Base-by-base conservation (phyloP, 2,888 invertebrate species). In the Hipparchia sbordonii region DNA sequence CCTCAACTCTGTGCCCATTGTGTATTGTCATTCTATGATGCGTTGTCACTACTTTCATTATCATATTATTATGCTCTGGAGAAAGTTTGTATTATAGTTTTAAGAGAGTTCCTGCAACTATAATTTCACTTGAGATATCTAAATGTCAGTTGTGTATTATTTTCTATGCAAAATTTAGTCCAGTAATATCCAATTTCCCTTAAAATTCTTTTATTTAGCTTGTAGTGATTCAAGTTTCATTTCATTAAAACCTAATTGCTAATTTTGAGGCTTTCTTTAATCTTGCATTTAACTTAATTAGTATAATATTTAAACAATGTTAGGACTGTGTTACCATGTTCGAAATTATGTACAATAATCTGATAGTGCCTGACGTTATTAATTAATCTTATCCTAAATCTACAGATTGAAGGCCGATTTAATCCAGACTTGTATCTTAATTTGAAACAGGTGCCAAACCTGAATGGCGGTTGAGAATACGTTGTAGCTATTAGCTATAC, bases 1-100 rank as follows among this genome's bases (percentile, higher is more conserved):
- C 82, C 82, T 82, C 81, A 83, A 77, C 79, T 76, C 71, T 74
- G 76, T 73, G 72, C 73, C 87, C 81, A 91, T 91, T 91, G 90
- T 92, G 85, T 84, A 87, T 87, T 89, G 87, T 88, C 39, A 39
- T 39, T 39, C 39, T 39, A 79, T 78, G 77, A 74, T 71, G 79
- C 76, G 74, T 74, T 82, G 83, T 84, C 87, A 87, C 84, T 86
- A 84, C 84, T 86, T 85, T 83, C 90, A 91, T 91, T 89, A 84
- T 87, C 85, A 86, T 87, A 84, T 86, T 87, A 84, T 86, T 88
- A 84, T 85, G 82, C 72, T 77, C 48, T 71, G 82, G 89, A 86
- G 90, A 90, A 89, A 90, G 90, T 85, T 75, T 23, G 23, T 67
- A 54, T 9, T 56, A n/a, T 67, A 23, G 13, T 39, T 39, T 39